Evolutionary conservation across 2,797 vertebrate genomes (phyloP), one percentile per base, ranked within the genome.

Genomic region (Dallia pectoralis): DNA sequence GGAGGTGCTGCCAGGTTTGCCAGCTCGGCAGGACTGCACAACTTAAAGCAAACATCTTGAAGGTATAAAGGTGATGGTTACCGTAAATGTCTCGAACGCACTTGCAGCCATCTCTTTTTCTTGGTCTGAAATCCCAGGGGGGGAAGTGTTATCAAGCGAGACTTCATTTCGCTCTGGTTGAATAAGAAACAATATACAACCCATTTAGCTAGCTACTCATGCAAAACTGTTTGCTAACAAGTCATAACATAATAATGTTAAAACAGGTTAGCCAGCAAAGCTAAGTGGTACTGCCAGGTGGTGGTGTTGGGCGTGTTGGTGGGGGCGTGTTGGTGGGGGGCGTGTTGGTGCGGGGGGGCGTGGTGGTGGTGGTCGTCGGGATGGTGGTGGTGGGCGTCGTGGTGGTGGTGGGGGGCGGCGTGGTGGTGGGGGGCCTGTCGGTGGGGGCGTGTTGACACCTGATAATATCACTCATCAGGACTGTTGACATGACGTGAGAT

Each of bases 101-200:
- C 79, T 93, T 65, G 89, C 87, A 0, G 97, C 96, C 79, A 96
- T 84, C 62, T 97, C 96, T 82, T 96, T 99, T 78, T 98, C 96
- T 78, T 96, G 95, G 88, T 98, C 96, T 0, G 96, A 93, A 84
- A 94, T 92, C 49, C 93, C 97, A 66, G 96, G 90, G 44, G 94
- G 92, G 22, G 91, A 84, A 0, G 91, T 85, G 81, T 80, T 91
- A 84, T 99, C 96, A 29, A 96, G 94, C 79, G 96, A 98, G 25
- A 77, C 32, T 82, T 98, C 97, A 44, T 90, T 90, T 89, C 93
- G 95, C 80, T 99, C 97, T 98, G 90, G 32, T 83, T 80, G 85
- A n/a, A 77, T 0, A 75, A 75, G 44, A 27, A 83, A 68, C 74
- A 71, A 4, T 18, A 64, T 11, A 29, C 18, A 49, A 22, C 36